phyloP scores from a whole-genome alignment of 2,888 invertebrate genomes.

The Ennomos erosarius region DNA sequence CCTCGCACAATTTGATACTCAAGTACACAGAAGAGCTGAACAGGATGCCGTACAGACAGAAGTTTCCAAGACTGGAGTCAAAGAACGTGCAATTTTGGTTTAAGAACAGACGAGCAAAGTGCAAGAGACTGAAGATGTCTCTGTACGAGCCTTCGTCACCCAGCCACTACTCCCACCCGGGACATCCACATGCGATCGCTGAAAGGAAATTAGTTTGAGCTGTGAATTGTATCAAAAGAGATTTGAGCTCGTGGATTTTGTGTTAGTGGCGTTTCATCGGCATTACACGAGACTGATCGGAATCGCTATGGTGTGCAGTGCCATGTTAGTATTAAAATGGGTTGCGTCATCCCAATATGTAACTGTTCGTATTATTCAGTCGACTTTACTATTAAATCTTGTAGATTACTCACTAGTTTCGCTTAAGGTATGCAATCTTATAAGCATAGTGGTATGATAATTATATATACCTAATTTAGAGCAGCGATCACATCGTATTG shows the following conservation, averaged over 20 bases:
- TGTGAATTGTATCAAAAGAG: conserved; percentile 1
- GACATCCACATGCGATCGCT: conserved; percentile 81
- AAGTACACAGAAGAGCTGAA: conserved; percentile 99
- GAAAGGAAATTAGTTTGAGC: conserved; percentile 78
- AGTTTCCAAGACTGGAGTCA: conserved; percentile 99
- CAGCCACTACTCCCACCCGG: conserved; percentile 85
- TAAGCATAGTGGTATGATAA: conserved; percentile 35
- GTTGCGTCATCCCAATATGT: conserved; percentile 50
- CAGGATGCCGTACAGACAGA: conserved; percentile 98
- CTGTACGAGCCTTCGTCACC: conserved; percentile 91
- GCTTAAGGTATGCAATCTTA: conserved; percentile 47
- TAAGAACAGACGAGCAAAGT: conserved; percentile 99
- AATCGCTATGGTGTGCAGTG: conserved; percentile 79
- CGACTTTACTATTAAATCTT: conserved; percentile 54
- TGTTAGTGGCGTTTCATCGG: conserved; percentile 51
- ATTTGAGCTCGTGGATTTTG: conserved; percentile 30
- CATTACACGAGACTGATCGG: conserved; percentile 75
- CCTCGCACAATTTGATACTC: conserved; percentile 98
- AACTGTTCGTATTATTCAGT: conserved; percentile 65
- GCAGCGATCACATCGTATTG: conserved; percentile 57
- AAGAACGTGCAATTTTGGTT: conserved; percentile 99
- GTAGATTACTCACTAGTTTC: conserved; percentile 56
- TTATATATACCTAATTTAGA: conserved; percentile 42
- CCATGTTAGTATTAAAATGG: conserved; percentile 80
- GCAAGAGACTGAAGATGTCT: conserved; percentile 97